Evolutionary conservation across 2,113 vertebrate species (phyloP), one percentile per base, ranked within the genome.

Genomic region (Gymnogyps californianus): DNA sequence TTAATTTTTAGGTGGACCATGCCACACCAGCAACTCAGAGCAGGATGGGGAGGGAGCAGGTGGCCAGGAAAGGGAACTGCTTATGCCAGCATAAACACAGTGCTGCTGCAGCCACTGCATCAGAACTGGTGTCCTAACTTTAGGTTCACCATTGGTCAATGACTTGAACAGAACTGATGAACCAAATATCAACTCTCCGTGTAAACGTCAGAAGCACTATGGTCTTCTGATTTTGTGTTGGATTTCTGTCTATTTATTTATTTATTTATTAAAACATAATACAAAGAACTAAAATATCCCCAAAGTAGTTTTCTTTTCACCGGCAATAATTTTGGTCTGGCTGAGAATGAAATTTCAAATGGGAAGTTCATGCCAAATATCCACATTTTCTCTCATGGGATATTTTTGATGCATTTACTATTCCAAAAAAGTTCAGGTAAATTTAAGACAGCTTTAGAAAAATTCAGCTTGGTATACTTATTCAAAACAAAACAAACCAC

Each of bases 41-140:
- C 44, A 76, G 74, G 87, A 67, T 31, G 34, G 32, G 21, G 47
- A 94, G 28, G 29, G 44, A 96, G 61, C 87, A 97, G 91, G 87
- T 93, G 91, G 84, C 51, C 89, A 82, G 91, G 96, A 96, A 96
- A 85, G 34, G 40, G 81, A 93, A 75, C 49, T 87, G 74, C 57
- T 91, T 51, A 25, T 65, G 84, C 91, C 91, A 95, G 93, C 81
- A 89, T 9, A 91, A 96, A 91, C 80, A 95, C 40, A 36, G 83
- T 7, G 22, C 83, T 78, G 83, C 59, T 84, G 67, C 59, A 86
- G 64, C 16, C 64, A 21, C 69, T 9, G 44, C 70, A 54, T 31
- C 62, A 69, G 46, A 87, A 85, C 42, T 0, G 0, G 25, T 72
- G 82, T 80, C 52, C 82, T 65, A 77, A 17, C 38, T 91, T 32